Evolutionary conservation across 92 coral and sea anemone species (phyloP), one percentile per base, ranked within the genome.

Genomic region (Actinostola sp.): DNA sequence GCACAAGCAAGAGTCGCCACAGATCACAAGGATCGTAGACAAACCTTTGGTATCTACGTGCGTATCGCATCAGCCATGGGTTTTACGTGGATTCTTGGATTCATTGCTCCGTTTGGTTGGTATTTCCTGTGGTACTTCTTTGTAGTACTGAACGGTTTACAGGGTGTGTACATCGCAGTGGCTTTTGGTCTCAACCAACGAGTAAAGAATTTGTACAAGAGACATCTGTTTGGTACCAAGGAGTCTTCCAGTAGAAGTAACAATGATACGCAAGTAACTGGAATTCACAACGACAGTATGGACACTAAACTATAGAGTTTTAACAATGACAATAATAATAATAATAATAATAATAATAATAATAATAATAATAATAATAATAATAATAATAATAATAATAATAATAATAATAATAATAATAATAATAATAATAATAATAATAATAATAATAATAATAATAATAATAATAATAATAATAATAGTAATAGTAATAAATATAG

Each of bases 21-120:
- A 30, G 75, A 30, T 8, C 63, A 69, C 59, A 54, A 19, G 30
- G 56, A 48, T 29, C 45, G 58, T 0, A 80, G 53, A 43, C 19
- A n/a, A 23, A 65, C 43, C 51, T 63, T 85, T 31, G 36, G 67
- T 53, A 80, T 85, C 23, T 85, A 73, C 72, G 70, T 61, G 14
- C 71, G 86, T 26, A 80, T 85, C 43, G 78, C 86, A 23, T 64
- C 86, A 21, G 61, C 72, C 12, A 55, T 84, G 65, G 89, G 89
- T 2, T 78, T 78, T 59, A 54, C 81, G 8, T 84, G 84, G 85
- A 23, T 66, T 32, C 25, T 78, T 51, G 89, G 76, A 3, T 51
- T 83, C 60, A 53, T 77, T 9, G 78, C 75, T 36, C 62, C 71
- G 19, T 14, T 76, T n/a, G 42, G 36, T 17, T 13, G 49, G 42